Base-by-base conservation (phyloP, 2,888 invertebrate species). In the Heliconius cydno region DNA sequence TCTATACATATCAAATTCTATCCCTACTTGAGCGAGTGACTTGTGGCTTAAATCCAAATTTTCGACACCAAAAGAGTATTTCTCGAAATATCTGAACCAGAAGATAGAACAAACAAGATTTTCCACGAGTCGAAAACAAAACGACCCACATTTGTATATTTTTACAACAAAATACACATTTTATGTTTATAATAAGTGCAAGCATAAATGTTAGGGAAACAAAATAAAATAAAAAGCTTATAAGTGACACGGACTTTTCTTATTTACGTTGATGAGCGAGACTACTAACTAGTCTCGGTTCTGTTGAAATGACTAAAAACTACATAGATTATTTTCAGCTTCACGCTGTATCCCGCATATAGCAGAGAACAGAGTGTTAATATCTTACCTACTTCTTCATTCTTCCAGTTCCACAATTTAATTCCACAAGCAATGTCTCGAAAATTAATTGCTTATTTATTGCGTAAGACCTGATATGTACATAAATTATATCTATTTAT, bases 211-310 rank as follows among this genome's bases (percentile, higher is more conserved):
- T 25, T 66, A 75, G 66, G 46, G 75, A 28, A 65, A 65, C 46
- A 46, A 46, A 66, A 46, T 65, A 75, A 75, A 75, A 75, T 75
- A 75, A 75, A 75, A 66, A 75, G 66, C 7, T 66, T 41, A 66
- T 65, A 75, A 66, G 66, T 46, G 75, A 66, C 46, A 22, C 41
- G 46, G 75, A 75, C 41, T 75, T 75, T 65, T 65, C 75, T 74
- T 63, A 75, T 65, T 75, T 65, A 75, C 75, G 75, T 75, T 75
- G 75, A 75, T 75, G 65, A 65, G 75, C 75, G 65, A 41, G 28
- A 63, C 41, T 65, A 65, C 28, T 75, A n/a, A n/a, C n/a, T 75
- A 65, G 75, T n/a, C n/a, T n/a, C n/a, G 22, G 75, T 65, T 75
- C 75, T 19, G 41, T 25, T 22, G 15, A 34, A 38, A 57, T 52